Conservation (phyloP, 2,797 vertebrate genomes). For the Lerista edwardsae region DNA sequence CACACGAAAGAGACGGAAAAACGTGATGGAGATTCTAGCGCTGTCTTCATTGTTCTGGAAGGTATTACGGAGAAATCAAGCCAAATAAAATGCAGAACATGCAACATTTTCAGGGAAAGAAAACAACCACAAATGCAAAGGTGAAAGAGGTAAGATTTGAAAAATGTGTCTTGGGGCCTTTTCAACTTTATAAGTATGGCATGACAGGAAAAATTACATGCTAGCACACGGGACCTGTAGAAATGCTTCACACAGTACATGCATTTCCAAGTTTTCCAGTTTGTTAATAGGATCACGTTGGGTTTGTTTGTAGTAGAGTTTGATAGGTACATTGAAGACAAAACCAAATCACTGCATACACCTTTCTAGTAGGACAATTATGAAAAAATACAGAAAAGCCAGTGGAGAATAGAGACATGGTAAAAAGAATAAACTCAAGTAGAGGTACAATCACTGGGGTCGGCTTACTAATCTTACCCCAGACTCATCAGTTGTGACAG, state of each 20-base stretch:
- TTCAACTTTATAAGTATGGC: constrained; percentile 74
- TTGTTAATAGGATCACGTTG: constrained; percentile 72
- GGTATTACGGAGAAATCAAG: constrained; percentile 76
- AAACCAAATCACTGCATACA: constrained; percentile 78
- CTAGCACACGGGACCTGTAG: constrained; percentile 75
- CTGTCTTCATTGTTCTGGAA: constrained; percentile 97
- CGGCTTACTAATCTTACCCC: constrained; percentile 93
- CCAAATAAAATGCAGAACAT: constrained; percentile 67
- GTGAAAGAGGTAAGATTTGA: constrained; percentile 75
- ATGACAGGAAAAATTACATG: constrained; percentile 79
- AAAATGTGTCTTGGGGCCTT: constrained; percentile 73
- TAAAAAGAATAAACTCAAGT: constrained; percentile 83
- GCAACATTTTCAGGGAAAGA: constrained; percentile 76
- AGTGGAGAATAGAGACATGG: constrained; percentile 74
- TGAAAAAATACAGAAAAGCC: constrained; percentile 75
- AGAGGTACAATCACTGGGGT: constrained; percentile 78
- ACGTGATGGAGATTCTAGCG: constrained; percentile 98
- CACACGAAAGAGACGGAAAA: constrained; percentile 98
- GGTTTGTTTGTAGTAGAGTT: constrained; percentile 67
- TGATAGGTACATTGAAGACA: constrained; percentile 74
- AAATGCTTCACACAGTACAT: constrained; percentile 78
- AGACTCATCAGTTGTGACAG: constrained; percentile 95
- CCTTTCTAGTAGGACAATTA: constrained; percentile 73
- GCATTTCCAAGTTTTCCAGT: constrained; percentile 78
- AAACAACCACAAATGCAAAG: constrained; percentile 75